phyloP scores from a whole-genome alignment of 2,113 vertebrate species.

The Aplodontia rufa region DNA sequence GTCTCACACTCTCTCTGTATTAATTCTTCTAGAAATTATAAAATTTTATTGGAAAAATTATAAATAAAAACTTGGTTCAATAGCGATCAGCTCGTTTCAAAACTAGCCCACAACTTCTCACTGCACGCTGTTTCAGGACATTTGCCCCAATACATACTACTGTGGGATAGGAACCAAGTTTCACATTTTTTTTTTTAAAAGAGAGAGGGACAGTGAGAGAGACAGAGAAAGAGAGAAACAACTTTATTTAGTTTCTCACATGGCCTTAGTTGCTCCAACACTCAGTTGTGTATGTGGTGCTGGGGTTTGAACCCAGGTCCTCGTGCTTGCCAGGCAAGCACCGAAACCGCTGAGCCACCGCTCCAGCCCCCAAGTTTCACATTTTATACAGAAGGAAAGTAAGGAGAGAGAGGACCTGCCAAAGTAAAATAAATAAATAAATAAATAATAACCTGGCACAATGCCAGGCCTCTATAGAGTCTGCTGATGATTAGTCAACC shows the following conservation, averaged over 20 bases:
- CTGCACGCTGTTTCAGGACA: neutral
- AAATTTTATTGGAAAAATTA: neutral
- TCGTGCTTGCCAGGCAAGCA: no score
- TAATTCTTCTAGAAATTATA: constrained; percentile 9
- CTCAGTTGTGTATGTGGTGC: no score
- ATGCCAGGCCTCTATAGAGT: neutral
- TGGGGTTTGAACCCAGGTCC: no score
- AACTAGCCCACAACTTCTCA: neutral
- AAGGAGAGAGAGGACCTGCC: neutral
- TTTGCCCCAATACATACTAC: neutral
- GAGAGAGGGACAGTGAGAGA: no score
- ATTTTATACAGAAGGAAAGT: neutral
- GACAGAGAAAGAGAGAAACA: no score
- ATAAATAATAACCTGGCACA: neutral
- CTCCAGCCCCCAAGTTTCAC: neutral
- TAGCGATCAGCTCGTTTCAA: neutral
- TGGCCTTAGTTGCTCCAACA: no score
- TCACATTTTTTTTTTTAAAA: neutral
- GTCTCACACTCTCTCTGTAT: neutral
- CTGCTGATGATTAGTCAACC: neutral
- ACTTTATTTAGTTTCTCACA: no score
- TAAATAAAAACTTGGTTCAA: constrained; percentile 8
- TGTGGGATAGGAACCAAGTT: neutral
- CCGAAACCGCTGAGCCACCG: no score
- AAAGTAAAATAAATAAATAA: neutral